phyloP scores from a whole-genome alignment of 2,888 invertebrate genomes.

The Julus scanicus region DNA sequence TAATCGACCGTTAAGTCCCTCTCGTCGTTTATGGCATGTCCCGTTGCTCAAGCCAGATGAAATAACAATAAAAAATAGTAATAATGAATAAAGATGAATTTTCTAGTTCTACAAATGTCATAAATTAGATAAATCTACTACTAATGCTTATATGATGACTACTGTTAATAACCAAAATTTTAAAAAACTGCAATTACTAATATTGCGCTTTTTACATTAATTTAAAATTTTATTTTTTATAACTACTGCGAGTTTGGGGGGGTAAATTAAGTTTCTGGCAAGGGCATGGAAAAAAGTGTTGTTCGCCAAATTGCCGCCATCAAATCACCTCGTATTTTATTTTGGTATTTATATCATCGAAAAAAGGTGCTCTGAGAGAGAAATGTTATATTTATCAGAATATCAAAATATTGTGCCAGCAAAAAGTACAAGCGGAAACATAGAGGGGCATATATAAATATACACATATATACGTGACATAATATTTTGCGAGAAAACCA shows the following conservation, averaged over 20 bases:
- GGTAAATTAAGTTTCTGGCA: slow-evolving; percentile 26
- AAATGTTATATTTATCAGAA: slow-evolving; percentile 32
- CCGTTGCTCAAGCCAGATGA: slow-evolving; percentile 40
- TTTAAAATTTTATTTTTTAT: neutral
- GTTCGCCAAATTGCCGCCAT: slow-evolving; percentile 50
- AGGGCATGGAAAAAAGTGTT: slow-evolving; percentile 54
- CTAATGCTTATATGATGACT: neutral
- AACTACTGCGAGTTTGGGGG: neutral
- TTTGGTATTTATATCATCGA: neutral
- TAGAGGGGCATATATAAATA: slow-evolving; percentile 52
- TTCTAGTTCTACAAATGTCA: neutral
- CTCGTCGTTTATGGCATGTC: neutral
- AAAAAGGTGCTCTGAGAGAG: slow-evolving; percentile 20
- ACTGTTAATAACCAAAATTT: neutral
- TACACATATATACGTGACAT: neutral
- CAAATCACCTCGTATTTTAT: neutral
- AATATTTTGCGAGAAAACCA: neutral
- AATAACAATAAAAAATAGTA: neutral
- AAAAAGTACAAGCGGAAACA: slow-evolving; percentile 57
- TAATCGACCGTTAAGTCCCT: neutral
- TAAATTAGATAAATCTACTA: neutral
- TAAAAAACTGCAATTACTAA: neutral
- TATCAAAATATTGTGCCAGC: slow-evolving; percentile 55
- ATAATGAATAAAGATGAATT: neutral
- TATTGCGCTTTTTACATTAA: neutral